Evolutionary conservation across 2,888 invertebrate species (phyloP).

Genomic region (Endomychus coccineus): DNA sequence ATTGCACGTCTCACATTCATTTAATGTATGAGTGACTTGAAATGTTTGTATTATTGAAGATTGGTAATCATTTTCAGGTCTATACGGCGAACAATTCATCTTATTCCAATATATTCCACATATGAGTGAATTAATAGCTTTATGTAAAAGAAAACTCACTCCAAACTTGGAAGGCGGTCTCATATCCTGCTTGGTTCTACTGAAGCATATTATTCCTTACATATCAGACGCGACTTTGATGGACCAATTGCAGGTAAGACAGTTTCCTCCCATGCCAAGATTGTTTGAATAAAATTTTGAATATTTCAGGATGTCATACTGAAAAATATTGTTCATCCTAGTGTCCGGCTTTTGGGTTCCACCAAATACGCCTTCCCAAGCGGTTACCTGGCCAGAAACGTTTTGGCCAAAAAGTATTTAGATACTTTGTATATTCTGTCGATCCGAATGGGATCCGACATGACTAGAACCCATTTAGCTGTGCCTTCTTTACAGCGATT

Average conservation of each 20-base stretch:
- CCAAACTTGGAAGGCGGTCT: conserved; percentile 81
- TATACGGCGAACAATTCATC: conserved; percentile 84
- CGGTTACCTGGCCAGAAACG: conserved; percentile 65
- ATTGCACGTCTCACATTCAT: too few relatives aligned
- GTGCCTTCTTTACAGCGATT: conserved; percentile 66
- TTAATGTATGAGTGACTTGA: too few relatives aligned
- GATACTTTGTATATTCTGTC: conserved; percentile 77
- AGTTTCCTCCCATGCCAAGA: neutral
- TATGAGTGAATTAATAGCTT: conserved; percentile 74
- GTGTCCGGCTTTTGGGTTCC: conserved; percentile 73
- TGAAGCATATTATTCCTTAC: conserved; percentile 74
- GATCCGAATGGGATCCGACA: conserved; percentile 66
- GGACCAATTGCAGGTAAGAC: conserved; percentile 72
- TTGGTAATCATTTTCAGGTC: conserved; percentile 55
- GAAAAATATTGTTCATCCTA: conserved; percentile 75
- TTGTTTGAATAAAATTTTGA: neutral
- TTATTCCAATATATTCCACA: conserved; percentile 85
- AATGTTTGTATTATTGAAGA: too few relatives aligned
- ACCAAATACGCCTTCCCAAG: conserved; percentile 74
- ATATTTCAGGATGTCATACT: conserved; percentile 72
- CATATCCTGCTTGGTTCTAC: conserved; percentile 72
- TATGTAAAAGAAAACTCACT: conserved; percentile 74
- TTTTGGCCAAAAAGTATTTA: conserved; percentile 73
- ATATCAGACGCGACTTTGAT: conserved; percentile 77
- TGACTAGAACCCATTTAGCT: conserved; percentile 66